Base-by-base conservation (phyloP, 2,888 invertebrate species). In the Dynastes maya region DNA sequence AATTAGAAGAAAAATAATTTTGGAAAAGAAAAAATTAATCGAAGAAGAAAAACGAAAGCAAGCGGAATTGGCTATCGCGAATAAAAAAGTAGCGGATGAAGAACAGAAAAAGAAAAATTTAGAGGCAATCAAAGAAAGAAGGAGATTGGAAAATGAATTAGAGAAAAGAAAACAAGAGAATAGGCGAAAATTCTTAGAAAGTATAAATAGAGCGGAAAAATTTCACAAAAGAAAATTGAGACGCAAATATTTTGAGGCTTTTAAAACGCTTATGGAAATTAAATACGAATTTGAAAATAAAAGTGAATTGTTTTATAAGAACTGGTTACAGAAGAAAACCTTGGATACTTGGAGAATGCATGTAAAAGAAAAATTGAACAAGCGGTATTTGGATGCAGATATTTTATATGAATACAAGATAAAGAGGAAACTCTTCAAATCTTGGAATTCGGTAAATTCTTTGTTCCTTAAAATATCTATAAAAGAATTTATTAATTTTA, bases 61-160 rank as follows among this genome's bases (percentile, higher is more conserved):
- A 87, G 91, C 93, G 78, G 92, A 93, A 85, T 92, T 93, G 87
- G 91, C 92, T 67, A 92, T 88, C 4, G 85, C 93, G 85, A 89
- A 89, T 27, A 90, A 91, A 84, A 90, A 91, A 77, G 90, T 91
- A 6, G 90, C 91, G 84, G 92, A 93, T 79, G 89, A 93, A 51
- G 91, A 91, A 83, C 91, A 93, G 80, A 92, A 91, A 84, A 89
- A 92, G 27, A 91, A 89, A 77, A 90, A 89, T 82, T 91, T 94
- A 84, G 92, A 92, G 86, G 89, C 91, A 82, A 91, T 93, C 37
- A 92, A 90, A 83, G 91, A 93, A 79, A 87, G 91, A 80, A 91
- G 91, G 83, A 92, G 92, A 85, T 91, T 91, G 82, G 90, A 91
- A 81, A 85, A 89, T 3, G 89, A 88, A 85, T 90, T 91, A 67